Evolutionary conservation across 2,888 invertebrate species (phyloP).

Genomic region (Ametastegia equiseti): DNA sequence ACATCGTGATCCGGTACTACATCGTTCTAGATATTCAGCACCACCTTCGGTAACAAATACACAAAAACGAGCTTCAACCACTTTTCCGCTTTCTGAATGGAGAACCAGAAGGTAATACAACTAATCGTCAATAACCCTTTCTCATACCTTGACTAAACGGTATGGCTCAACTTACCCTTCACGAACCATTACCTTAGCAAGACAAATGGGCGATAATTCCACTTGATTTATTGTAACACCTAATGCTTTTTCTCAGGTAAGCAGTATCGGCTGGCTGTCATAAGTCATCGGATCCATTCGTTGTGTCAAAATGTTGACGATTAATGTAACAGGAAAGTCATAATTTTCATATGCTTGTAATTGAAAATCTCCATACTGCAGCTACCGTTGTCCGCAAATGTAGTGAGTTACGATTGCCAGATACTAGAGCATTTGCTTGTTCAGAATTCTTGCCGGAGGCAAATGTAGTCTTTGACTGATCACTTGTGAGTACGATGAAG

Average conservation of each 20-base stretch:
- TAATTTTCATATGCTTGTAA: neutral
- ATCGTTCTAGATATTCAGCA: slow-evolving; percentile 28
- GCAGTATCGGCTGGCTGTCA: neutral
- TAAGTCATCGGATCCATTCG: neutral
- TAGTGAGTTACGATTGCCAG: neutral
- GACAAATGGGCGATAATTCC: neutral
- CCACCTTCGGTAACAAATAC: neutral
- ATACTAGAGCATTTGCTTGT: neutral
- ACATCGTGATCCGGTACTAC: neutral
- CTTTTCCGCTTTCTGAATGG: slow-evolving; percentile 40
- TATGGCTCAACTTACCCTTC: neutral
- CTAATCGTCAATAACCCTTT: neutral
- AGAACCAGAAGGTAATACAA: neutral
- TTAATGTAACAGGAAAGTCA: neutral
- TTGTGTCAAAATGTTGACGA: too few species aligned
- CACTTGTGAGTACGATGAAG: neutral
- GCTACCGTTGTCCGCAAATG: neutral
- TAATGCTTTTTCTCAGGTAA: neutral
- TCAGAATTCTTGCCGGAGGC: neutral
- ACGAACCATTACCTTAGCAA: neutral
- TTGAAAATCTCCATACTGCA: too few species aligned
- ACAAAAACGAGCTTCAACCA: slow-evolving; percentile 1
- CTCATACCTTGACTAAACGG: neutral
- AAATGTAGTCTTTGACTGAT: neutral
- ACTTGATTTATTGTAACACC: neutral